Evolutionary conservation across 2,113 vertebrate genomes (phyloP).

Genomic region (Chaenocephalus aceratus): DNA sequence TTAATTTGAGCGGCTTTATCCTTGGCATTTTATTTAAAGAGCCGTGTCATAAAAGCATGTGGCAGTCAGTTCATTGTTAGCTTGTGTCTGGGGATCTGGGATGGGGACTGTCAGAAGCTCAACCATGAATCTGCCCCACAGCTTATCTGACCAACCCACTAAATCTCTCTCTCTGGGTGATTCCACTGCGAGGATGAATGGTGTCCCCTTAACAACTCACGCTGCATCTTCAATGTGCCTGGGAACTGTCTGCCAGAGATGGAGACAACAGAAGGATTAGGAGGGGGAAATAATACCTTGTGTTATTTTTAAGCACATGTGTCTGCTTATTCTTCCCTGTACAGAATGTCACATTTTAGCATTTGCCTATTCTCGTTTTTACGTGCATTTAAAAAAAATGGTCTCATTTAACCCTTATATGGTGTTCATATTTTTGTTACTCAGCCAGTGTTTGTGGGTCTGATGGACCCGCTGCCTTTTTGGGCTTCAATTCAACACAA

Average conservation of each 20-base stretch:
- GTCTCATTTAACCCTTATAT: not conserved
- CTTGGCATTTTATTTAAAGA: slow-evolving; percentile 8
- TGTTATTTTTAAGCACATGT: not conserved
- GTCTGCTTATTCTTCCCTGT: not conserved
- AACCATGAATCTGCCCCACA: slow-evolving; percentile 54
- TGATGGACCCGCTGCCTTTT: too few species aligned
- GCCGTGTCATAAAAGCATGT: slow-evolving; percentile 9
- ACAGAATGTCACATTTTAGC: not conserved
- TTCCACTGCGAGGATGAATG: slow-evolving; percentile 52
- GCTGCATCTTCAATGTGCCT: slow-evolving; percentile 19
- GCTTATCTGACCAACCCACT: slow-evolving; percentile 66
- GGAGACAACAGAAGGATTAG: slow-evolving; percentile 44
- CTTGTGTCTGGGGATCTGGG: slow-evolving; percentile 36
- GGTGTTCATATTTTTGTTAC: too few species aligned
- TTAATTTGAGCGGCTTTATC: not conserved
- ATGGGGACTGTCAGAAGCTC: slow-evolving; percentile 41
- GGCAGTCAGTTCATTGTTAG: slow-evolving; percentile 25
- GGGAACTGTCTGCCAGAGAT: slow-evolving; percentile 20
- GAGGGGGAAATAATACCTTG: not conserved
- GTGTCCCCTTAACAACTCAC: slow-evolving; percentile 28
- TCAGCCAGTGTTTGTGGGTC: too few species aligned
- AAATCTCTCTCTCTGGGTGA: slow-evolving; percentile 61
- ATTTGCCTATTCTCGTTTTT: not conserved
- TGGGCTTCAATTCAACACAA: too few species aligned
- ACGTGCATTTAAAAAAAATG: not conserved